Conservation (phyloP, 2,888 invertebrate species). For the Drosophila algonquin region DNA sequence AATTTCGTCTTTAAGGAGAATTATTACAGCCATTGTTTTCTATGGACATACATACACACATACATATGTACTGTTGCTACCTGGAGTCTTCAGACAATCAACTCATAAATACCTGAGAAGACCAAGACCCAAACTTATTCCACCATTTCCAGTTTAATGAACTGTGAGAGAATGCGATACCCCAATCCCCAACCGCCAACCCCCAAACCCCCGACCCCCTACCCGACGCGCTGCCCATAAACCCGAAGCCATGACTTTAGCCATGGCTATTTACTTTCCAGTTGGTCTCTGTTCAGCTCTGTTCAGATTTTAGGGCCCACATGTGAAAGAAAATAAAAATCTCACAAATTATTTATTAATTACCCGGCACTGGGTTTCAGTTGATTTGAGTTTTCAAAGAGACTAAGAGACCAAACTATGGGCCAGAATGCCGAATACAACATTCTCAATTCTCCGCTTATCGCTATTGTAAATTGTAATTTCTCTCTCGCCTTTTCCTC, state of each 20-base stretch:
- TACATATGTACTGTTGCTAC: conserved; percentile 26
- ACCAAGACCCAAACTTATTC: conserved; percentile 1
- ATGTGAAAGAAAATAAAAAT: conserved; percentile 57
- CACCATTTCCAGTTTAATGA: conserved; percentile 61
- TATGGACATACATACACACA: neutral
- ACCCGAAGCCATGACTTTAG: conserved; percentile 45
- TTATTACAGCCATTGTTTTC: conserved; percentile 25
- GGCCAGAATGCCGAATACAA: conserved; percentile 22
- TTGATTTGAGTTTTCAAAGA: conserved; percentile 10
- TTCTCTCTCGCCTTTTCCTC: conserved; percentile 27
- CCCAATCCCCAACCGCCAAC: neutral
- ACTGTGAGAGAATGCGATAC: conserved; percentile 38
- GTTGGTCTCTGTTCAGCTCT: conserved; percentile 11
- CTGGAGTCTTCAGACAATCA: conserved; percentile 27
- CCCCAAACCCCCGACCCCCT: neutral
- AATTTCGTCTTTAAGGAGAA: conserved; percentile 13
- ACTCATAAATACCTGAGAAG: conserved; percentile 46
- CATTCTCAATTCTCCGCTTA: conserved; percentile 54
- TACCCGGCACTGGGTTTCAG: conserved; percentile 42
- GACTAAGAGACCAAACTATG: conserved; percentile 5
- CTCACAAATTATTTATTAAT: conserved; percentile 77
- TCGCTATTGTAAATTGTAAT: conserved; percentile 57
- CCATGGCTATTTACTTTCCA: conserved; percentile 66
- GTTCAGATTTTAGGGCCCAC: conserved; percentile 54
- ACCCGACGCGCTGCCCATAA: neutral